Evolutionary conservation across 2,113 vertebrate genomes (phyloP).

Genomic region (Rhombomys opimus): DNA sequence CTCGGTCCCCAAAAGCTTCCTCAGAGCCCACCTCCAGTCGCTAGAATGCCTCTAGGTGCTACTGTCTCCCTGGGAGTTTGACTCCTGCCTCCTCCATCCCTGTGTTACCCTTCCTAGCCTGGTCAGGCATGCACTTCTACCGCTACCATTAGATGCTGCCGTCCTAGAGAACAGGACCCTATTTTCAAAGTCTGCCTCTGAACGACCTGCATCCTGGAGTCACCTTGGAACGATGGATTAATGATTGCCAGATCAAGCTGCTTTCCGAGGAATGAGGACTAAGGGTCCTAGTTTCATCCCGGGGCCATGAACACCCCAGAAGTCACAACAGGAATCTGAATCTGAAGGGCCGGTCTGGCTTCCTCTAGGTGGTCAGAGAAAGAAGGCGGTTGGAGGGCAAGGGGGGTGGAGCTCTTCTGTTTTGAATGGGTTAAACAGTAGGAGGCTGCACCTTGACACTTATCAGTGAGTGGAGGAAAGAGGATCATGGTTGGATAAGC

Average conservation of each 20-base stretch:
- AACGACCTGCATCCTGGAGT: background rate
- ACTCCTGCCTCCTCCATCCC: too few relatives aligned
- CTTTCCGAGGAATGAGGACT: background rate
- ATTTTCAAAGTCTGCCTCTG: background rate
- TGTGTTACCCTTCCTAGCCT: background rate
- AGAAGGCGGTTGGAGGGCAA: fast-evolving
- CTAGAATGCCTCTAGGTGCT: background rate
- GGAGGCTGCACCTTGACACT: conserved; percentile 19
- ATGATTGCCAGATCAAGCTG: background rate
- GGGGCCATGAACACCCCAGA: background rate
- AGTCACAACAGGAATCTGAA: background rate
- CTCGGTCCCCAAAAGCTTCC: background rate
- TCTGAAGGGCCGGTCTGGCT: background rate
- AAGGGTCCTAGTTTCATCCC: background rate
- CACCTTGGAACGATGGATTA: background rate
- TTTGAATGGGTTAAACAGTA: conserved; percentile 46
- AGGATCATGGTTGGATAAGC: background rate
- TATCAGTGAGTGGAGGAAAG: background rate
- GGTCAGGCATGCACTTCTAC: background rate
- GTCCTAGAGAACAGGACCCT: background rate
- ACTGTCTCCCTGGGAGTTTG: background rate
- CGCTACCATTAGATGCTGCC: background rate
- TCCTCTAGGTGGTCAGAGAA: background rate
- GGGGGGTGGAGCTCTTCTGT: background rate
- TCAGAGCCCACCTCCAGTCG: background rate